These are phyloP conservation scores for Calonectris borealis DNA, from an alignment of 2,113 vertebrate genomes.

Conservation along the genomic window DNA sequence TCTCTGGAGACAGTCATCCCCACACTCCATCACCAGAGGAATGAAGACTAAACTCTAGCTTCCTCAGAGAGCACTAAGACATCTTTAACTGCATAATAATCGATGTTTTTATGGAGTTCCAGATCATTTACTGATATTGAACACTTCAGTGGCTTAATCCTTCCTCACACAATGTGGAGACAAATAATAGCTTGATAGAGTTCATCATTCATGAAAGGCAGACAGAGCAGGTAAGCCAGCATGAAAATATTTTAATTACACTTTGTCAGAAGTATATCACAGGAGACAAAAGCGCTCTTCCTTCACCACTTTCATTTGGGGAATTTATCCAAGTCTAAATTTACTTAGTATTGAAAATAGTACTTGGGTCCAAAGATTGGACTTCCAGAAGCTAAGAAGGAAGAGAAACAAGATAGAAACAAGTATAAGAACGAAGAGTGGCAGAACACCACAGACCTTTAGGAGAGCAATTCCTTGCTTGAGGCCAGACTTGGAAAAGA, in stretches of 20 bases:
- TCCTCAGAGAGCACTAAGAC: background rate
- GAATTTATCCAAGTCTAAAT: background rate
- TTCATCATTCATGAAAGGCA: background rate
- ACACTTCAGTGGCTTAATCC: slow-evolving; percentile 17
- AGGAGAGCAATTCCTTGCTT: background rate
- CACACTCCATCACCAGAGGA: background rate
- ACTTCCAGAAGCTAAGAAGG: background rate
- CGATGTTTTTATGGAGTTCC: slow-evolving; percentile 37
- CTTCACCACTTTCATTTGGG: background rate
- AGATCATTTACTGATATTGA: slow-evolving; percentile 36
- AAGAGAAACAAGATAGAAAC: background rate
- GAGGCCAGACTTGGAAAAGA: background rate
- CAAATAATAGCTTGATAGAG: background rate
- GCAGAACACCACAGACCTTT: background rate
- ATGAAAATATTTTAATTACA: slow-evolving; percentile 61
- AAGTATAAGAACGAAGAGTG: background rate
- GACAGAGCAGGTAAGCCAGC: background rate
- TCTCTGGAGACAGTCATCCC: background rate
- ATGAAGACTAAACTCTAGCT: background rate
- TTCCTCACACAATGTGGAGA: slow-evolving; percentile 24
- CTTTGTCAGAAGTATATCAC: background rate
- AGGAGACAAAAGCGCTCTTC: background rate
- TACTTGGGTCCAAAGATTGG: background rate
- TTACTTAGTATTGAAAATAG: background rate
- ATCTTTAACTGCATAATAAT: slow-evolving; percentile 3